Conservation (phyloP, 64 coral and sea anemone species). For the Astreopora myriophthalma region DNA sequence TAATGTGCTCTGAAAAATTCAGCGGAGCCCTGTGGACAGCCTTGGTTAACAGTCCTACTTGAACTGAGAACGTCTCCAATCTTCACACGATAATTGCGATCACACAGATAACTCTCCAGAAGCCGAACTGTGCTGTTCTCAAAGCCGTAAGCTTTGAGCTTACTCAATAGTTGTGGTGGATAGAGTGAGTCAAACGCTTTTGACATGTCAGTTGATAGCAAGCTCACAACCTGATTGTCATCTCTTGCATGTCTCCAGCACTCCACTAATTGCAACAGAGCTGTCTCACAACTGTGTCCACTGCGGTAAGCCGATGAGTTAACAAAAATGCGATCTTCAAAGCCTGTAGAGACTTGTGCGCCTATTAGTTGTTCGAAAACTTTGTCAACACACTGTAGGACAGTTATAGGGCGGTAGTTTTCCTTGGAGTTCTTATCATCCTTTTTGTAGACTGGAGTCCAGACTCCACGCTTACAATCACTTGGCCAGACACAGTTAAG, state of each 20-base stretch:
- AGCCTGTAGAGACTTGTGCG: not conserved
- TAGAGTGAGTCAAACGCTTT: not conserved
- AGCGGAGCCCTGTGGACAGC: not conserved
- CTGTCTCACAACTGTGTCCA: not conserved
- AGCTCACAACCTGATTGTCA: not conserved
- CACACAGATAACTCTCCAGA: too few relatives aligned
- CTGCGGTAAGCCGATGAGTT: slow-evolving; percentile 26
- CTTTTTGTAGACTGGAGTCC: slow-evolving; percentile 8
- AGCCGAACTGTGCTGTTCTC: too few relatives aligned
- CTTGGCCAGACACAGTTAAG: not conserved
- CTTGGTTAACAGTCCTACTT: not conserved
- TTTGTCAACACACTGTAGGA: not conserved
- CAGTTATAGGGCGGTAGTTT: not conserved
- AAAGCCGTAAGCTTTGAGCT: too few relatives aligned
- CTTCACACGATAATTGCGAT: not conserved
- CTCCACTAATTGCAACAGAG: not conserved
- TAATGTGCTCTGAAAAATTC: too few relatives aligned
- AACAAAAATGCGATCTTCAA: not conserved
- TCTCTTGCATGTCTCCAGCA: not conserved
- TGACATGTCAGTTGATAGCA: not conserved
- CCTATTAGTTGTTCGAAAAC: not conserved
- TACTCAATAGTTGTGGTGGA: too few relatives aligned
- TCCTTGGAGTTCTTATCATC: not conserved
- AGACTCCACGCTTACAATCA: not conserved
- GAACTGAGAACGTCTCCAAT: not conserved